Evolutionary conservation across 2,888 invertebrate genomes (phyloP).

Genomic region (Pardosa pseudoannulata): DNA sequence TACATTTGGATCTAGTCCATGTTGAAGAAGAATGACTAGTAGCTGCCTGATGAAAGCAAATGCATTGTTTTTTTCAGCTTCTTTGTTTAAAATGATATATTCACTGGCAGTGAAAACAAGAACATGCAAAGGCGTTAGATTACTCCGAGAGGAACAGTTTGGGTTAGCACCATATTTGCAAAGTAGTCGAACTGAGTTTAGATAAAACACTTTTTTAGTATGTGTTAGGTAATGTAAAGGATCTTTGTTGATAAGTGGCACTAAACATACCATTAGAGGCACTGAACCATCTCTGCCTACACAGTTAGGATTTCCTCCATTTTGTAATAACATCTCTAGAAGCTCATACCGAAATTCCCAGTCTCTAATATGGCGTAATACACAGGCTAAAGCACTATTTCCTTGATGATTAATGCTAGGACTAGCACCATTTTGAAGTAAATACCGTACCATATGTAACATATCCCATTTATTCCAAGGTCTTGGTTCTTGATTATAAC

Average conservation of each 20-base stretch:
- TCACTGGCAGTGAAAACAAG: slow-evolving; percentile 85
- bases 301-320: slow-evolving; percentile 84
- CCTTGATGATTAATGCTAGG: slow-evolving; percentile 84
- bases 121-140: slow-evolving; percentile 84
- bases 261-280: slow-evolving; percentile 86
- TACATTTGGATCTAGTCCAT: slow-evolving; percentile 82
- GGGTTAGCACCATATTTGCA: slow-evolving; percentile 85
- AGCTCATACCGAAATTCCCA: slow-evolving; percentile 83
- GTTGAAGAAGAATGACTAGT: slow-evolving; percentile 82
- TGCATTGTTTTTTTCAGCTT: slow-evolving; percentile 81
- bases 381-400: slow-evolving; percentile 84
- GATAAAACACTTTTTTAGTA: slow-evolving; percentile 85
- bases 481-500: slow-evolving; percentile 80
- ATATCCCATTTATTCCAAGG: slow-evolving; percentile 87
- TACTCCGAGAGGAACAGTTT: slow-evolving; percentile 82
- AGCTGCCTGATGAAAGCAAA: slow-evolving; percentile 84
- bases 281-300: slow-evolving; percentile 85
- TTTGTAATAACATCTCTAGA: slow-evolving; percentile 81
- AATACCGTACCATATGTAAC: slow-evolving; percentile 82
- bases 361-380: slow-evolving; percentile 83
- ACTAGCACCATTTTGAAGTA: slow-evolving; percentile 81
- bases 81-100: slow-evolving; percentile 84
- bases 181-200: slow-evolving; percentile 84
- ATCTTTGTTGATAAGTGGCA: slow-evolving; percentile 86
- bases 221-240: slow-evolving; percentile 85